phyloP scores from a whole-genome alignment of 1,140 invertebrate species.

The Tetramorium alpestre region DNA sequence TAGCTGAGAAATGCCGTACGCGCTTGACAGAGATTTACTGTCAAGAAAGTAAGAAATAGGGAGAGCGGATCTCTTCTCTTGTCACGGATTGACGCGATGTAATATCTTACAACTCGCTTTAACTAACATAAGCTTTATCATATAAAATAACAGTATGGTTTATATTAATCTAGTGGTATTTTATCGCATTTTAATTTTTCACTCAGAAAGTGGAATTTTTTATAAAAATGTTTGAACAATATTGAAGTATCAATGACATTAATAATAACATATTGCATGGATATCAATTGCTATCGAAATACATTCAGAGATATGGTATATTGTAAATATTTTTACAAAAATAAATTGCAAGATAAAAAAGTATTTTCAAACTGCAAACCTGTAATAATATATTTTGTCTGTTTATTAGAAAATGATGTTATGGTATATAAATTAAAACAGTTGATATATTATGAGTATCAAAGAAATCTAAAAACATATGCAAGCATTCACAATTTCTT shows the following conservation, averaged over 20 bases:
- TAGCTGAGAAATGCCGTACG: constrained; percentile 26
- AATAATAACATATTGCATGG: not conserved
- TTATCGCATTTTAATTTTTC: not conserved
- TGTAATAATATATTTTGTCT: not conserved
- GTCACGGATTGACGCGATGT: not conserved
- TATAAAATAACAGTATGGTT: not conserved
- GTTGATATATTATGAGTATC: not conserved
- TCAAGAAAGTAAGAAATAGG: constrained; percentile 9
- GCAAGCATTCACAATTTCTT: not conserved
- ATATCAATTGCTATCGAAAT: not conserved
- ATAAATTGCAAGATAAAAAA: not conserved
- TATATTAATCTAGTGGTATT: not conserved
- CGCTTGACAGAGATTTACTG: constrained; percentile 42
- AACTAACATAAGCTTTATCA: not conserved
- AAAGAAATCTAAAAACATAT: not conserved
- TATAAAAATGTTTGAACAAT: not conserved
- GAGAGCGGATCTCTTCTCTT: constrained; percentile 24
- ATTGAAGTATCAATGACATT: not conserved
- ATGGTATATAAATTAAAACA: not conserved
- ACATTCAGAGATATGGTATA: not conserved
- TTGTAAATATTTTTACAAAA: not conserved
- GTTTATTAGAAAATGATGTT: not conserved
- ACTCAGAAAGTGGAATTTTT: not conserved
- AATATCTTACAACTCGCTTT: not conserved
- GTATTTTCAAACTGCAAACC: not conserved